Conservation (phyloP, 2,113 vertebrate genomes). For the Boleophthalmus pectinirostris region DNA sequence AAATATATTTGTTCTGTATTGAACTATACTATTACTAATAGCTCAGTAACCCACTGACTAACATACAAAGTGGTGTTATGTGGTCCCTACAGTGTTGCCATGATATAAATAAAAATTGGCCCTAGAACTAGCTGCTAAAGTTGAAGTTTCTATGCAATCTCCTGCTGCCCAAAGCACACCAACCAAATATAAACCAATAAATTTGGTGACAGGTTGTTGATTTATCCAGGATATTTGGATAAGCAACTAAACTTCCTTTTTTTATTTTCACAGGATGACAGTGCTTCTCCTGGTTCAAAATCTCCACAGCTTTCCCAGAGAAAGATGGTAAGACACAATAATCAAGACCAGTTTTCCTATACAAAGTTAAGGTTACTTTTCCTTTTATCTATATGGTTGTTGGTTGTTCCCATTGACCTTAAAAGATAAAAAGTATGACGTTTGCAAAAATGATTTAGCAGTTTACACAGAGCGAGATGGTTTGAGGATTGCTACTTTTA, state of each 20-base stretch:
- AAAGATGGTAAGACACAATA: slow-evolving; percentile 39
- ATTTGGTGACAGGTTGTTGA: neutral
- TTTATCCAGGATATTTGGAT: neutral
- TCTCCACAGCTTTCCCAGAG: slow-evolving; percentile 43
- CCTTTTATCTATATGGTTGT: neutral
- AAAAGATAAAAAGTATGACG: slow-evolving; percentile 12
- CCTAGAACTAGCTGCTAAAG: neutral
- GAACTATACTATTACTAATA: no score
- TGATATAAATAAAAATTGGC: no score
- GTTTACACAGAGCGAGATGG: slow-evolving; percentile 17
- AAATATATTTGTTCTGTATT: no score
- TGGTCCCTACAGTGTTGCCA: no score
- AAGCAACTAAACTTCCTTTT: neutral
- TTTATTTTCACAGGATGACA: slow-evolving; percentile 44
- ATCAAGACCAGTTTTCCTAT: neutral
- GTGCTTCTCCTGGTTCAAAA: neutral
- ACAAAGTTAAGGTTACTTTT: neutral
- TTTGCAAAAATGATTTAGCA: neutral
- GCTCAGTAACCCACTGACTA: no score
- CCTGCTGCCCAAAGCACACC: slow-evolving; percentile 10
- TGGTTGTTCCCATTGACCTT: neutral
- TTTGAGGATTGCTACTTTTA: slow-evolving; percentile 23
- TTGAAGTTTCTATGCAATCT: neutral
- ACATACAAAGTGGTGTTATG: no score
- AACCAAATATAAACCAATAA: neutral